Evolutionary conservation across 2,113 vertebrate species (phyloP).

Genomic region (Austrofundulus limnaeus): DNA sequence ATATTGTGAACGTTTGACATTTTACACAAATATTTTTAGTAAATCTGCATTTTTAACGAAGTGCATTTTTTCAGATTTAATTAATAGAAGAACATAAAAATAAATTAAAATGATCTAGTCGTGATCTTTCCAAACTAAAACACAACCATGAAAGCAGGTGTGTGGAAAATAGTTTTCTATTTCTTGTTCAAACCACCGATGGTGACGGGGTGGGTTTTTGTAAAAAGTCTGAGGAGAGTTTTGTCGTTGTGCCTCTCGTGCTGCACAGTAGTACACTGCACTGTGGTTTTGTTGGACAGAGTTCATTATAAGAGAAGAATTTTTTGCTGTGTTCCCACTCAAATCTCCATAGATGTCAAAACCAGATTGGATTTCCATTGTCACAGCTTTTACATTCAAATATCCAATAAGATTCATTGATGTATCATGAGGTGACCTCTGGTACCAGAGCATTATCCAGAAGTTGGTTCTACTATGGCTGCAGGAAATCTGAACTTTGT

Average conservation of each 20-base stretch:
- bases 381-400: background rate
- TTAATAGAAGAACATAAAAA: no score
- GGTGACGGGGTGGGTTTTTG: constrained; percentile 1
- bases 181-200: background rate
- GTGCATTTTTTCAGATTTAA: no score
- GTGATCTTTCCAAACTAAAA: background rate
- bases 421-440: constrained; percentile 24
- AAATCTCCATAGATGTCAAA: constrained; percentile 51
- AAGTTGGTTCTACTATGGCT: constrained; percentile 39
- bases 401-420: constrained; percentile 42
- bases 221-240: constrained; percentile 11
- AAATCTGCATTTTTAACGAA: no score
- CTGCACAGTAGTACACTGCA: constrained; percentile 64
- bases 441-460: constrained; percentile 60
- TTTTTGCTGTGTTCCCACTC: constrained; percentile 24
- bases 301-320: constrained; percentile 3
- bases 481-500: constrained; percentile 45
- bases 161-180: no score
- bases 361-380: constrained; percentile 16
- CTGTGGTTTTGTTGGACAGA: background rate
- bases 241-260: constrained; percentile 28
- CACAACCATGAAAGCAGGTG: constrained; percentile 8
- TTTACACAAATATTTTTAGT: no score
- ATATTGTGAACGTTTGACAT: no score
- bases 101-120: background rate